Conservation (phyloP, 2,888 invertebrate species). For the Cepaea hortensis region DNA sequence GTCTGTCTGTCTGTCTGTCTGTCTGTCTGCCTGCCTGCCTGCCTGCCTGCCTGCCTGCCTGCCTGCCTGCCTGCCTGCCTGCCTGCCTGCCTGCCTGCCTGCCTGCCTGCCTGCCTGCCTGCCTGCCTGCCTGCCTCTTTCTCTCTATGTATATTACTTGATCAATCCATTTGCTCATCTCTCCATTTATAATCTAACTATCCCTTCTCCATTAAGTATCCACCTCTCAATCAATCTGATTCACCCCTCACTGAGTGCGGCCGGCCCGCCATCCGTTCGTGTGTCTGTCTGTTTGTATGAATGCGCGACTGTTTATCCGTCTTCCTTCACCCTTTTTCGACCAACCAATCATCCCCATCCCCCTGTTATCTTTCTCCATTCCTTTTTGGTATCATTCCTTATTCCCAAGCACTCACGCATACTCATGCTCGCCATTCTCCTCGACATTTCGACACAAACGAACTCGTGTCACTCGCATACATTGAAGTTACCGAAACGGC, state of each 20-base stretch:
- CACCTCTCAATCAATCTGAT: no score
- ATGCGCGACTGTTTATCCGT: not conserved
- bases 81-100: constrained; percentile 13
- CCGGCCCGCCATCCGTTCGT: not conserved
- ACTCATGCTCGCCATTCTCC: not conserved
- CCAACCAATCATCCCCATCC: no score
- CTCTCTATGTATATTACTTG: not conserved
- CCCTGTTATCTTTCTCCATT: not conserved
- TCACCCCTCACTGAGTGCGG: not conserved
- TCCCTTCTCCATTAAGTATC: not conserved
- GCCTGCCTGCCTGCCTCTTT: constrained; percentile 9
- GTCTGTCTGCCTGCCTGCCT: not conserved
- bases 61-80: constrained; percentile 9
- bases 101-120: constrained; percentile 13
- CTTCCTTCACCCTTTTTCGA: not conserved
- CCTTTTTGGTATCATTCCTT: not conserved
- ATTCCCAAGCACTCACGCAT: not conserved
- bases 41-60: not conserved
- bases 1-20: constrained; percentile 23
- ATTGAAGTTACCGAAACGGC: no score
- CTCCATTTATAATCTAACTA: not conserved
- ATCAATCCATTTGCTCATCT: not conserved
- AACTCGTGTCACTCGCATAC: no score
- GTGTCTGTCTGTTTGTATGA: not conserved
- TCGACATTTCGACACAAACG: no score